Conservation (phyloP, 1,140 invertebrate genomes). For the Atopsyche davidsoni region DNA sequence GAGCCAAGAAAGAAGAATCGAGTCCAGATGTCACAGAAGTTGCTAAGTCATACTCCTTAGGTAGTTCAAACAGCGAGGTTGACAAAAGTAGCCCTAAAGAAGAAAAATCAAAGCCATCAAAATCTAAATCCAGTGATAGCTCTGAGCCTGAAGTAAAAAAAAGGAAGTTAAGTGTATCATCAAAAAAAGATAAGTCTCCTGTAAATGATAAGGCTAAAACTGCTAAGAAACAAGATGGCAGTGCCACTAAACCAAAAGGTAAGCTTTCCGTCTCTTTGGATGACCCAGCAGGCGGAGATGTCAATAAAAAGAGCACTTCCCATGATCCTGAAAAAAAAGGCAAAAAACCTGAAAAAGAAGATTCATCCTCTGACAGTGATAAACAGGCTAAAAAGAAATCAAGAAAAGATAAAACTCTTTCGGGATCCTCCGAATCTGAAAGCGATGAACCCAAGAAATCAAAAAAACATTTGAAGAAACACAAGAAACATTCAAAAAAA, state of each 20-base stretch:
- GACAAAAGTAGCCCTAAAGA: constrained; percentile 41
- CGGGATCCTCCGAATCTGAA: constrained; percentile 46
- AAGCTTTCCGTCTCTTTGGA: constrained; percentile 36
- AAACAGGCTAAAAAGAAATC: constrained; percentile 46
- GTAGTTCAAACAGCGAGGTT: constrained; percentile 43
- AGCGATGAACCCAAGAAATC: constrained; percentile 47
- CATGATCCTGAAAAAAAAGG: constrained; percentile 42
- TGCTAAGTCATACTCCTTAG: constrained; percentile 27
- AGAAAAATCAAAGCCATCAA: constrained; percentile 37
- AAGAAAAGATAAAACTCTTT: constrained; percentile 40
- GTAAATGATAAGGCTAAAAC: constrained; percentile 14
- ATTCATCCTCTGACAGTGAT: constrained; percentile 58
- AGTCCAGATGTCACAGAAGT: constrained; percentile 31
- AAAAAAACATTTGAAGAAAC: constrained; percentile 51
- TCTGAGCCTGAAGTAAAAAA: constrained; percentile 40
- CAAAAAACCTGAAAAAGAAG: constrained; percentile 54
- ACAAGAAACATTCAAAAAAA: constrained; percentile 65
- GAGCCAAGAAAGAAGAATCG: constrained; percentile 14
- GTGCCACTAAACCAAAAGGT: constrained; percentile 32
- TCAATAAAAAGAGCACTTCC: constrained; percentile 38
- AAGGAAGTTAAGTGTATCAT: constrained; percentile 30
- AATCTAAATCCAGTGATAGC: constrained; percentile 31
- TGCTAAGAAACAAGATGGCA: constrained; percentile 19
- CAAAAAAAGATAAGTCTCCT: constrained; percentile 22
- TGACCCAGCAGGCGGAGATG: constrained; percentile 34